Evolutionary conservation across 2,888 invertebrate genomes (phyloP), one percentile per base, ranked within the genome.

Genomic region (Brachycybe producta): DNA sequence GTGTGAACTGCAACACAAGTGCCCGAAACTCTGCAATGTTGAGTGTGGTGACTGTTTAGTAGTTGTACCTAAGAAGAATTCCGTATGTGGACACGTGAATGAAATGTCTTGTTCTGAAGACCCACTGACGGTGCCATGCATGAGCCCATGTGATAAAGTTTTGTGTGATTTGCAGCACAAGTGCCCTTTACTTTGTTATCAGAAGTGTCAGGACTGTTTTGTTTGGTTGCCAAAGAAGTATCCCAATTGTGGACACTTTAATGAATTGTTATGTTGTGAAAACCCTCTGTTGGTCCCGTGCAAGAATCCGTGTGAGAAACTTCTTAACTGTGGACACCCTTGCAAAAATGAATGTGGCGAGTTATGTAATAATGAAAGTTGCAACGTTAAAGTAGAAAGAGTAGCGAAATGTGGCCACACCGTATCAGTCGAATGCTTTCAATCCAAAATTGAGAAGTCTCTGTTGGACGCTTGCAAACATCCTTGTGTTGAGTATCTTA

Each of bases 141-240:
- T 46, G 5, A 61, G 62, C 49, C 13, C 7, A 0, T 64, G 63
- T 53, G n/a, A 24, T n/a, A 47, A 38, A 38, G 21, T 15, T 2
- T n/a, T n/a, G n/a, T 51, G 52, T 21, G 3, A 35, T 26, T 32
- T 49, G 8, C 43, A 59, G 5, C 62, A 63, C 50, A 45, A 30
- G 11, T 63, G 63, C 52, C 42, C 24, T 5, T 48, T 59, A 11
- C 32, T 23, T 15, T 65, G 64, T 53, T 49, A 51, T 15, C 52
- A 59, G 28, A 39, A 54, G 8, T 65, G 64, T 45, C 60, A 58
- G 2, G 53, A 58, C 7, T 70, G 69, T 55, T 35, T 42, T 24
- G 61, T 58, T 7, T n/a, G 30, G 1, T 53, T 56, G 1, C 35
- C 41, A 11, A 55, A 53, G 15, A 54, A 23, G 34, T 43, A 45